Evolutionary conservation across 2,797 vertebrate genomes (phyloP), one percentile per base, ranked within the genome.

Genomic region (Eulemur albifrons): DNA sequence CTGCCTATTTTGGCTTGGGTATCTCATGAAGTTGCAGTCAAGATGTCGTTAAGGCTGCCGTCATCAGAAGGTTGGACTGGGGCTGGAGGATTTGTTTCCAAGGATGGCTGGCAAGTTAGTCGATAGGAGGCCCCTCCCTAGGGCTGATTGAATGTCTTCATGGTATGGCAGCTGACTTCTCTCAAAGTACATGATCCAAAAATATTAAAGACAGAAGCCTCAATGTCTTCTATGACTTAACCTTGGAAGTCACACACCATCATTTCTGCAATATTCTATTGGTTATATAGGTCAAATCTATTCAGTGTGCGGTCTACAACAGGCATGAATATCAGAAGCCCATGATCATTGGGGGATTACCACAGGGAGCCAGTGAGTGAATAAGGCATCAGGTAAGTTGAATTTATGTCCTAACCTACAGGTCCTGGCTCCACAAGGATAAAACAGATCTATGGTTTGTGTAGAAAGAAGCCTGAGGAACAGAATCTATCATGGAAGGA

Each of bases 331-430:
- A 65, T 18, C 32, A 77, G 63, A 67, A 93, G 70, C 75, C 61
- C n/a, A 7, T 76, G 73, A 92, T 92, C 1, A 12, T 21, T 54
- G 35, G 54, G 35, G 15, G 11, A 5, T 92, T 94, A 76, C 32
- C 17, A 59, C 15, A 87, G 15, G 50, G 18, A n/a, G 63, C 57
- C 52, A 61, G 7, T 83, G 69, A 96, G 30, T 65, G 63, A 65
- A 14, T 65, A 70, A 72, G 30, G 3, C 72, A 59, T 75, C 35
- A 84, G 67, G 30, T 92, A 85, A 94, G 85, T 70, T 85, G 70
- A 21, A 88, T 57, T 88, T 97, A 52, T 92, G 52, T 83, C 30
- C 8, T 88, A 94, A 81, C 82, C 77, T 43, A 72, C 89, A 97
- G 96, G 61, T 95, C 81, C 52, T 91, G 70, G 69, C 11, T 95